Base-by-base conservation (phyloP, 1,140 invertebrate genomes). In the Habropoda laboriosa region DNA sequence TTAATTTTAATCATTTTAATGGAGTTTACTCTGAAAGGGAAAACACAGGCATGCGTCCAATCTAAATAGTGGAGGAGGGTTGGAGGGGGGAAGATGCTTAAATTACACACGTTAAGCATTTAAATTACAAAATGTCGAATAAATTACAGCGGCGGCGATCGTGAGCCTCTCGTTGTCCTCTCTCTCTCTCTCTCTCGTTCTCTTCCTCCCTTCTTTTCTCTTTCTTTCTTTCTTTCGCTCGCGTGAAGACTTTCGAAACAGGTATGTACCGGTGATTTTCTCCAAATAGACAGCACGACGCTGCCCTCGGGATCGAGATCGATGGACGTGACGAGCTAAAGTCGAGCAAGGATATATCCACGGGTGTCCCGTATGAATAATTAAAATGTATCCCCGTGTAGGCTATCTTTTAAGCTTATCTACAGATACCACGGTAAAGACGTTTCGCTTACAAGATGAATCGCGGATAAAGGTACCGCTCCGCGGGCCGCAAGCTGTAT, bases 281-380 rank as follows among this genome's bases (percentile, higher is more conserved):
- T 60, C n/a, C 42, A 35, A 71, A 77, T 49, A 71, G 75, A 77
- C 75, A 32, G 61, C 35, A 21, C 45, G 60, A 55, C 47, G 49
- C 42, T 38, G 53, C 6, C 27, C 53, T 4, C 24, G 38, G 42
- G 66, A 70, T 60, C 75, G 66, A 78, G 75, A 78, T 78, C 75
- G 67, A 78, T 71, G 67, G 51, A 71, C 67, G 75, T 71, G 64
- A 60, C 75, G 66, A 47, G 35, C 42, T 35, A 78, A 78, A 78
- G 32, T 78, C 75, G 75, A 60, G 75, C 75, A 78, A 60, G 75
- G 42, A 77, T 71, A 71, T 51, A 71, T 71, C 67, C 75, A 78
- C 67, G 75, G 55, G 53, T 78, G 75, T 71, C 67, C 55, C 42
- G 67, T 71, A 78, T 78, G 75, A 78, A 78, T 78, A 78, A 78